phyloP scores from a whole-genome alignment of 2,888 invertebrate genomes.

The Serrognathus titanus region DNA sequence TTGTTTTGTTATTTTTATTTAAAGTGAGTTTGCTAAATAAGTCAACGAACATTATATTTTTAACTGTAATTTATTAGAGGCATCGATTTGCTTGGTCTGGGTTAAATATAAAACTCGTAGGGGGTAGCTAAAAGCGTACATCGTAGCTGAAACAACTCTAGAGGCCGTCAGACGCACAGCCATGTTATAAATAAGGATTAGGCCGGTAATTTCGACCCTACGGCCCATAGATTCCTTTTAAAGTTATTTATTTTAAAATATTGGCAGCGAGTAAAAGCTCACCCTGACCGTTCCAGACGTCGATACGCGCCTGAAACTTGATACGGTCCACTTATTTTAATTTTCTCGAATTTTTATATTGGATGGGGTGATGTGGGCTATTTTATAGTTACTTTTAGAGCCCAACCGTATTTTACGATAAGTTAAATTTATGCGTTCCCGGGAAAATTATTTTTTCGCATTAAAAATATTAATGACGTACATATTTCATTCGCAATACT shows the following conservation, averaged over 20 bases:
- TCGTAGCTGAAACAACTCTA: constrained; percentile 21
- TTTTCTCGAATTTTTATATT: constrained; percentile 46
- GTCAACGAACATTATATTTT: no score
- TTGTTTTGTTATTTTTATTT: no score
- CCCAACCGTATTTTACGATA: not conserved
- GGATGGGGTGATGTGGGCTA: constrained; percentile 7
- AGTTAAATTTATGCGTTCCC: not conserved
- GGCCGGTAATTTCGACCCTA: constrained; percentile 47
- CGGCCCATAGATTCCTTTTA: constrained; percentile 49
- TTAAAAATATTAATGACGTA: no score
- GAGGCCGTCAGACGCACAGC: constrained; percentile 42
- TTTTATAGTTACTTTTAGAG: constrained; percentile 2
- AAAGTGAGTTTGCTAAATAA: no score
- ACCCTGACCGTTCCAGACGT: constrained; percentile 25
- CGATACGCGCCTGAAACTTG: constrained; percentile 30
- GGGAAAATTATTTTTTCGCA: not conserved
- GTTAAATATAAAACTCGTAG: constrained; percentile 2
- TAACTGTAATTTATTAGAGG: no score
- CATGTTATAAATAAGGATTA: constrained; percentile 53
- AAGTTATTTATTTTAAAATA: constrained; percentile 53
- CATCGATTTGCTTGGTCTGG: no score
- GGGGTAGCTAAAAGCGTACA: constrained; percentile 24
- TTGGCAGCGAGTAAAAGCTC: constrained; percentile 44
- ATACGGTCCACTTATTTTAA: constrained; percentile 52
- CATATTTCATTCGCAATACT: no score